Evolutionary conservation across 1,140 invertebrate species (phyloP).

Genomic region (Phymastichus coffea): DNA sequence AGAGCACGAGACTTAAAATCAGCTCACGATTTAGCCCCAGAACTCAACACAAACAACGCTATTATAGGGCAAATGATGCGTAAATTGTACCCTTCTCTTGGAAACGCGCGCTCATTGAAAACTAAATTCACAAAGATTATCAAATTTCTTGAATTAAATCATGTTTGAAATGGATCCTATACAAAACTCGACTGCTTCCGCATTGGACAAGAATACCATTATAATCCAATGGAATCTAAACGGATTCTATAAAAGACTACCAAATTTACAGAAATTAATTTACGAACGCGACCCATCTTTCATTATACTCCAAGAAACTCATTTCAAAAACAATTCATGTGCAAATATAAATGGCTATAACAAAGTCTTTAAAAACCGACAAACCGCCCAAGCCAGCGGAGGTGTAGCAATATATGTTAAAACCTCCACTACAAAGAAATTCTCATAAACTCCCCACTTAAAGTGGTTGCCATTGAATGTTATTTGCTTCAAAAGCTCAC

Average conservation of each 20-base stretch:
- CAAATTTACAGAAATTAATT: slow-evolving; percentile 18
- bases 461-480: not conserved
- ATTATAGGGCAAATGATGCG: not conserved
- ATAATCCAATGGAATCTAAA: slow-evolving; percentile 33
- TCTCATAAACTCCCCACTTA: not conserved
- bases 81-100: not conserved
- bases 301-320: slow-evolving; percentile 39
- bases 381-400: slow-evolving; percentile 30
- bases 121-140: not conserved
- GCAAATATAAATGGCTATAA: slow-evolving; percentile 30
- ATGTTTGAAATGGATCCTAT: not conserved
- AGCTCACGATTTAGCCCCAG: too few relatives aligned
- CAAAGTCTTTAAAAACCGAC: slow-evolving; percentile 33
- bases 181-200: not conserved
- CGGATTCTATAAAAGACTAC: slow-evolving; percentile 12
- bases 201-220: not conserved
- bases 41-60: too few relatives aligned
- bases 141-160: not conserved
- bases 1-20: too few relatives aligned
- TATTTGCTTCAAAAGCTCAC: not conserved
- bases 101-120: not conserved
- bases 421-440: slow-evolving; percentile 29
- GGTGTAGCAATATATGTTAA: slow-evolving; percentile 37
- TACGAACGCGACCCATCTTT: slow-evolving; percentile 22
- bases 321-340: slow-evolving; percentile 33